Percentiles rank a stretch among this genome's conserved stretches.
Evolutionary conservation across 2,888 invertebrate species (phyloP).

Genomic region (Tenthredo mesomela): DNA sequence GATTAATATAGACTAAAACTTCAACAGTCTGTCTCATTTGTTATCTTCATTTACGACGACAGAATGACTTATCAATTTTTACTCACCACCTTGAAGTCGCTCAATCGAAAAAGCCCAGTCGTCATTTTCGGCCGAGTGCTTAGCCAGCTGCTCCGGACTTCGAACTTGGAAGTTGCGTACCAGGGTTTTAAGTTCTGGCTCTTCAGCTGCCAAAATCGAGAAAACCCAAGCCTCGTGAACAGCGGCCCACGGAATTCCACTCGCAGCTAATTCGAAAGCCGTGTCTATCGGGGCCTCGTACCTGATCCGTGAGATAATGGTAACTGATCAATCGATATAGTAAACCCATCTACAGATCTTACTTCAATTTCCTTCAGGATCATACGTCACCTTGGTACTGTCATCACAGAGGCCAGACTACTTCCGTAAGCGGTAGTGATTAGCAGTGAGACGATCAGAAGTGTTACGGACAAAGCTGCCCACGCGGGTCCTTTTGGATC

Average conservation of each 20-base stretch:
- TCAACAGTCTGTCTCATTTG: background rate
- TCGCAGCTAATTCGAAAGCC: conserved; percentile 59
- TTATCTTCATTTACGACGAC: background rate
- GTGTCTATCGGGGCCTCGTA: conserved; percentile 63
- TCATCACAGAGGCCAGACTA: conserved; percentile 63
- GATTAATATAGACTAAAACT: background rate
- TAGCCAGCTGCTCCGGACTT: conserved; percentile 54
- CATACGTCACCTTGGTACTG: conserved; percentile 58
- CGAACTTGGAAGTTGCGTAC: conserved; percentile 55
- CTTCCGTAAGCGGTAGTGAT: conserved; percentile 62
- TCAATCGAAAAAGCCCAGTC: conserved; percentile 61
- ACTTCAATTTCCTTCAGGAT: background rate
- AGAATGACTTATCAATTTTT: background rate
- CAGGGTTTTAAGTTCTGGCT: conserved; percentile 56
- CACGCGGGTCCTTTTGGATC: conserved; percentile 9
- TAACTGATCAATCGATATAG: background rate
- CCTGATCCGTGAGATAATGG: conserved; percentile 49
- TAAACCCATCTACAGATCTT: background rate
- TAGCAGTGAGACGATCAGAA: conserved; percentile 62
- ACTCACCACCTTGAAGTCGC: conserved; percentile 62
- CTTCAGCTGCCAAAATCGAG: conserved; percentile 60
- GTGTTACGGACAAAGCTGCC: conserved; percentile 55
- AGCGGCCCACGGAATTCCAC: conserved; percentile 61
- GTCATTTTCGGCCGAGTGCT: conserved; percentile 43
- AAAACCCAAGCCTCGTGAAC: conserved; percentile 62